These are phyloP conservation scores for Coenonympha arcania DNA, from an alignment of 2,888 invertebrate genomes.

Conservation along the genomic window DNA sequence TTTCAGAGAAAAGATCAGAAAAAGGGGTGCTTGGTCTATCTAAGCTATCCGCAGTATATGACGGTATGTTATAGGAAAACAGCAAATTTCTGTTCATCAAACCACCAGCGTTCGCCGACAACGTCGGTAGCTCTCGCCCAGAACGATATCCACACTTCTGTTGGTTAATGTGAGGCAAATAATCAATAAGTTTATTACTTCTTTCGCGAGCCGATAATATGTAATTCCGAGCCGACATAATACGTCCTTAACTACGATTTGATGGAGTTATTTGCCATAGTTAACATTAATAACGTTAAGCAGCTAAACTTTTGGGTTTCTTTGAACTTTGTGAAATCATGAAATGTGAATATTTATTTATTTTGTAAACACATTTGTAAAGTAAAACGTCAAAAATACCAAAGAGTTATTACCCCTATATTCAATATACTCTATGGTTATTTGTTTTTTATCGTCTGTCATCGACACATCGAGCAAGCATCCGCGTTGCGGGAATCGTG, in stretches of 20 bases:
- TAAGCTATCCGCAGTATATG: conserved; percentile 43
- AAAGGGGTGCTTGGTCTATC: conserved; percentile 60
- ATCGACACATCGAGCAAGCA: no score
- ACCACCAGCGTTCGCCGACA: conserved; percentile 51
- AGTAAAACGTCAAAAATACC: no score
- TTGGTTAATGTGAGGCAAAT: conserved; percentile 58
- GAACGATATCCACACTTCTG: conserved; percentile 53
- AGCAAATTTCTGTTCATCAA: conserved; percentile 56
- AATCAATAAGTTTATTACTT: conserved; percentile 56
- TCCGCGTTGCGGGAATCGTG: no score
- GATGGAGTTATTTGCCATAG: conserved; percentile 1
- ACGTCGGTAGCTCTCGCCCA: conserved; percentile 48
- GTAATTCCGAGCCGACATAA: conserved; percentile 68
- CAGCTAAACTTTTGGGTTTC: no score
- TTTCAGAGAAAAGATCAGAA: conserved; percentile 66
- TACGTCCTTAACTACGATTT: conserved; percentile 32
- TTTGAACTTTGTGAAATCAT: no score
- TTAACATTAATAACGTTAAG: no score
- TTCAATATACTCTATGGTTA: no score
- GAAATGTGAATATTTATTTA: no score
- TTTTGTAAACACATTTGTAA: no score
- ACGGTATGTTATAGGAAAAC: conserved; percentile 50
- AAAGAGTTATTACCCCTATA: no score
- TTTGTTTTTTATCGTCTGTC: no score
- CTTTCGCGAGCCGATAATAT: conserved; percentile 56